Evolutionary conservation across 2,797 vertebrate species (phyloP).

Genomic region (Melanotaenia nigrans): DNA sequence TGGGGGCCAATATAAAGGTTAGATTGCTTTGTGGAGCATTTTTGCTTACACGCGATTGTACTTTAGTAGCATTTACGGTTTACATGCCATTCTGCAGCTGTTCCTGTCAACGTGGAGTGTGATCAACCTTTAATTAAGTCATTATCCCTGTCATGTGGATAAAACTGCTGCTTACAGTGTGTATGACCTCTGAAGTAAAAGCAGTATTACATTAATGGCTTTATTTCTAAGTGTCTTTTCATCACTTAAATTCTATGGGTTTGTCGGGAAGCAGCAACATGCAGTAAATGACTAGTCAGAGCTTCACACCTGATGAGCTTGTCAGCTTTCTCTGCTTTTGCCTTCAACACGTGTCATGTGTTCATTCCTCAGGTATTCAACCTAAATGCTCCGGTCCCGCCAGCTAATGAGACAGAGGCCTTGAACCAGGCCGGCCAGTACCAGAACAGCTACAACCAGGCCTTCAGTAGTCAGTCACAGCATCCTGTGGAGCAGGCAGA

Average conservation of each 20-base stretch:
- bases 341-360: constrained; percentile 52
- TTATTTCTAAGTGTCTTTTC: constrained; percentile 33
- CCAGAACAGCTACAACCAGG: constrained; percentile 93
- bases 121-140: constrained; percentile 5
- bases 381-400: constrained; percentile 97
- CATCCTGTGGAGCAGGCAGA: constrained; percentile 93
- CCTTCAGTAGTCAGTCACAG: constrained; percentile 89
- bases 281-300: constrained; percentile 41
- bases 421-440: constrained; percentile 92
- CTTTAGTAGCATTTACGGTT: constrained; percentile 3
- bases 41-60: constrained; percentile 1
- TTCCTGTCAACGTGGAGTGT: constrained; percentile 7
- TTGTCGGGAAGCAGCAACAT: constrained; percentile 33
- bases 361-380: constrained; percentile 91
- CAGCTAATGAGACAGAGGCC: constrained; percentile 92
- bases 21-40: not conserved
- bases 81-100: not conserved
- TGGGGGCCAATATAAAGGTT: not conserved
- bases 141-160: constrained; percentile 3
- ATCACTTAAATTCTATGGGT: constrained; percentile 17
- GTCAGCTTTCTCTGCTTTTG: constrained; percentile 63
- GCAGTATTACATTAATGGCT: constrained; percentile 27
- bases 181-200: constrained; percentile 3
- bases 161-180: constrained; percentile 14
- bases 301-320: constrained; percentile 39